Evolutionary conservation across 92 coral and sea anemone genomes (phyloP).

Genomic region (Meandrina meandrites): DNA sequence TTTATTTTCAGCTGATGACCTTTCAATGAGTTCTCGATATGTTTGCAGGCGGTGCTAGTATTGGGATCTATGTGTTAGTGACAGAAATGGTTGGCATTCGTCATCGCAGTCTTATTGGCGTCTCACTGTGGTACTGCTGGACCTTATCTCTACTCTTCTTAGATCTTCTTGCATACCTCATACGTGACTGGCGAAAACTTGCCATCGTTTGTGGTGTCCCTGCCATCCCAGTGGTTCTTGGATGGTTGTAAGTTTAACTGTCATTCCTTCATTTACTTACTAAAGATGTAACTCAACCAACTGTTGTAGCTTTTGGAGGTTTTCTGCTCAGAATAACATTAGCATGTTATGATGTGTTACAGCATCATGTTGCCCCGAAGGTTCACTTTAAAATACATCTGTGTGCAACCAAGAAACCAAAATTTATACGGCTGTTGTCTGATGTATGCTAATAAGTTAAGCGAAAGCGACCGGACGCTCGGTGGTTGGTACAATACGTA

Average conservation of each 20-base stretch:
- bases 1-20: background rate
- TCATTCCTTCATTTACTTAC: background rate
- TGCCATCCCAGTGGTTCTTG: conserved; percentile 13
- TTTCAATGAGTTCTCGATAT: background rate
- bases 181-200: conserved; percentile 62
- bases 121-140: conserved; percentile 45
- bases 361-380: no score
- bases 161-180: conserved; percentile 45
- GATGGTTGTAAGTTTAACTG: conserved; percentile 39
- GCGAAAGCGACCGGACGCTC: no score
- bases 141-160: conserved; percentile 24
- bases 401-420: no score
- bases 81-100: conserved; percentile 33
- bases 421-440: no score
- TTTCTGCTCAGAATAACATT: no score
- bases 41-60: conserved; percentile 27
- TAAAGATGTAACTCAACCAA: background rate
- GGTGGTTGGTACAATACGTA: no score
- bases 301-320: no score
- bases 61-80: conserved; percentile 19
- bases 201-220: conserved; percentile 41
- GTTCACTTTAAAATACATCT: no score
- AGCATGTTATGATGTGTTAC: no score
- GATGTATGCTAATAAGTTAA: no score
- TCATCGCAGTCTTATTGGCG: conserved; percentile 27